Base-by-base conservation (phyloP, 2,888 invertebrate species). In the Erebia aethiops region DNA sequence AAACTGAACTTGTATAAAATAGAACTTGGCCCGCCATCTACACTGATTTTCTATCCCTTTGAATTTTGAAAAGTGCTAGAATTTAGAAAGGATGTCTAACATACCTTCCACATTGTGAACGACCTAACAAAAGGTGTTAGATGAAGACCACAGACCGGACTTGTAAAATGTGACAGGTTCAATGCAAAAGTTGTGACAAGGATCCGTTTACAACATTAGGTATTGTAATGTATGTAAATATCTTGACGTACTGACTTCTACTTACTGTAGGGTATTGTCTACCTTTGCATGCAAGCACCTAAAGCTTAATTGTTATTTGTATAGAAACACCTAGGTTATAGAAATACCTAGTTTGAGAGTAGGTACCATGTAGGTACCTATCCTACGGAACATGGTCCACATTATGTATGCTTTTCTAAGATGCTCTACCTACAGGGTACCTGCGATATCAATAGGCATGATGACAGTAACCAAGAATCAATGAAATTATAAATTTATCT, bases 211-310 rank as follows among this genome's bases (percentile, higher is more conserved):
- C 16, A 67, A 67, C 67, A 67, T 64, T 57, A 56, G 64, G 67
- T 64, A 74, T 74, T 71, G 67, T 69, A 71, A 74, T 74, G 46
- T 71, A 74, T 74, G 74, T 65, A 71, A 74, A 71, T 74, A 67
- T 63, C 11, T 54, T 61, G 71, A 54, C 73, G 64, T 65, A 70
- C 72, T 72, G 60, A 51, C 64, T 65, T 43, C 70, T 67, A 58
- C 67, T 70, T 62, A 63, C 67, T 72, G 62, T 62, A 46, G 18
- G 4, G 7, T 64, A 52, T 52, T 64, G 51, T 51, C 35, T 52
- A 16, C 52, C 16, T 52, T 41, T 26, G 13, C 8, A 14, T 49
- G 49, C 26, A 21, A 43, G 21, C 62, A 62, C 16, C 16, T 18
- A 43, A 46, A 61, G 51, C 51, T 26, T 49, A 35, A 7, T 35